phyloP scores from a whole-genome alignment of 1,140 invertebrate genomes.

The Vanessa tameamea region DNA sequence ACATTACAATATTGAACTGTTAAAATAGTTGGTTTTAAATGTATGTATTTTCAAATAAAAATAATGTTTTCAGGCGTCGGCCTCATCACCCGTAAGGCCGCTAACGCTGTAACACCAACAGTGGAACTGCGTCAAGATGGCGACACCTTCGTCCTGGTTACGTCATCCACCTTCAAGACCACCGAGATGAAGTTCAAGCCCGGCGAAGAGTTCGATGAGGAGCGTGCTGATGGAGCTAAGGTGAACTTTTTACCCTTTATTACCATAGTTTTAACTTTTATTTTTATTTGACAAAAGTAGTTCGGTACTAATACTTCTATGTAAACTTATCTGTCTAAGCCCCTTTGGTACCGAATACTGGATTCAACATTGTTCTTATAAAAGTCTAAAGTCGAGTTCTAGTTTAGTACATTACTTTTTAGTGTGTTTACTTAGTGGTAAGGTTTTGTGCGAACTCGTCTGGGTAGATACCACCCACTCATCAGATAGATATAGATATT shows the following conservation, averaged over 20 bases:
- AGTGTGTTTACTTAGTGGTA: too few species aligned
- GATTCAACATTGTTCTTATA: too few species aligned
- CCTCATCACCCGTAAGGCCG: conserved; percentile 87
- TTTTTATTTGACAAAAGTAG: too few species aligned
- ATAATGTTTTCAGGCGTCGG: conserved; percentile 84
- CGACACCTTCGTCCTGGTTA: conserved; percentile 86
- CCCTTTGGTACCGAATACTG: too few species aligned
- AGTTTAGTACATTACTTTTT: too few species aligned
- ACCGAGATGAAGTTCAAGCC: conserved; percentile 89
- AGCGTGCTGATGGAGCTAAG: conserved; percentile 89
- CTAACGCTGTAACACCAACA: conserved; percentile 85
- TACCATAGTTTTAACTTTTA: too few species aligned
- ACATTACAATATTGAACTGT: not conserved
- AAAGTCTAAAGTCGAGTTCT: too few species aligned
- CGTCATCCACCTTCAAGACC: conserved; percentile 91
- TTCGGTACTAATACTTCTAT: too few species aligned
- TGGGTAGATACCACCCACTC: too few species aligned
- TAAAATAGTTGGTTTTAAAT: not conserved
- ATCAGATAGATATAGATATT: too few species aligned
- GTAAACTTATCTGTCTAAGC: too few species aligned
- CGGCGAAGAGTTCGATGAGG: conserved; percentile 91
- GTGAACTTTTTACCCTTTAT: conserved; percentile 71
- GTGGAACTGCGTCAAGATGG: conserved; percentile 85
- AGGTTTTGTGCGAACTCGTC: too few species aligned
- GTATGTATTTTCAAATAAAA: not conserved